Base-by-base conservation (phyloP, 2,888 invertebrate genomes). In the Carterocephalus palaemon region DNA sequence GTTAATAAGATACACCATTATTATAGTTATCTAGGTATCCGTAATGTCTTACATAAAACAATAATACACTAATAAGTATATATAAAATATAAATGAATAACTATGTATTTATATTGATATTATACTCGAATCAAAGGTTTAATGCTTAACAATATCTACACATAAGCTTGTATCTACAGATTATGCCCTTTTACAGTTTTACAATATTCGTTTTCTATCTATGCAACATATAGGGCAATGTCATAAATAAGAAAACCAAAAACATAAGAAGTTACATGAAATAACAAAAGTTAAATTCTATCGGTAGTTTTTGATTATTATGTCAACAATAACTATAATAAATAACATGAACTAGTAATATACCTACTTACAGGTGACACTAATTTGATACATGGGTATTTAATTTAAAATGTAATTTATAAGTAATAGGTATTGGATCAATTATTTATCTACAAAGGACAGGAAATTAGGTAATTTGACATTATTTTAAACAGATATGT, bases 401-500 rank as follows among this genome's bases (percentile, higher is more conserved):
- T 54, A 50, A 48, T 46, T 54, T 58, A 62, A 60, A 55, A 19
- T 48, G 47, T 48, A 46, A 7, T 3, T 29, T 29, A 32, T 39
- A 23, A 36, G 49, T 52, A 53, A 46, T 41, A 48, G 51, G 36
- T 52, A 57, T 59, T 58, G 53, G 52, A 59, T 58, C 56, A 26
- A 53, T n/a, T n/a, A n/a, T 50, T 57, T 53, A 55, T 54, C 45
- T 61, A 62, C 53, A 60, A 62, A 63, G 58, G 60, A 60, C 60
- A 55, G 58, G 64, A 62, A 56, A 54, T 33, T 50, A 57, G 64
- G 56, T 73, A 75, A 71, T 74, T 74, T 72, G 70, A 76, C 69
- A 47, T 69, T 65, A 72, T 63, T 66, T 61, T 65, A 67, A 73
- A 75, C 71, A 76, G 80, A 81, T 81, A 82, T 82, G 81, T 80